These are phyloP conservation scores for Psilopsiagon aurifrons DNA, from an alignment of 2,113 vertebrate species.

Conservation along the genomic window DNA sequence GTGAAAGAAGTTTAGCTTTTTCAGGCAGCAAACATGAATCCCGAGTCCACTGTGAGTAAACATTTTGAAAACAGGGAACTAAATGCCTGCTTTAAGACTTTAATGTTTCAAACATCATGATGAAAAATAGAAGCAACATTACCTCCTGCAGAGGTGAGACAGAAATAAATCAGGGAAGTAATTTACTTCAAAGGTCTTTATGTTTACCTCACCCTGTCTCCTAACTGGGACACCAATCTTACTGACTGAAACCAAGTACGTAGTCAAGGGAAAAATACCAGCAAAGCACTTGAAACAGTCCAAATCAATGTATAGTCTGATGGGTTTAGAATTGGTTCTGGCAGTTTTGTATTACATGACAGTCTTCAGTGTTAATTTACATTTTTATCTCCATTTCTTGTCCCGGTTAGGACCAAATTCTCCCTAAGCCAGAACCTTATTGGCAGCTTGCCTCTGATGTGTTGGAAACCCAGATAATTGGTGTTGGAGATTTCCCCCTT, in stretches of 20 bases:
- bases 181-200: slow-evolving; percentile 63
- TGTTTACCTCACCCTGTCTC: slow-evolving; percentile 45
- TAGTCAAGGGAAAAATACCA: slow-evolving; percentile 14
- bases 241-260: background rate
- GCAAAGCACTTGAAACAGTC: background rate
- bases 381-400: slow-evolving; percentile 8
- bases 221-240: slow-evolving; percentile 45
- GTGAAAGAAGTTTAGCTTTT: background rate
- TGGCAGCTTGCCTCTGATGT: background rate
- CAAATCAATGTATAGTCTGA: background rate
- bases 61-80: slow-evolving; percentile 17
- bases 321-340: slow-evolving; percentile 2
- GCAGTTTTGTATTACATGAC: background rate
- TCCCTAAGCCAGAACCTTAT: background rate
- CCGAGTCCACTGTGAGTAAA: slow-evolving; percentile 27
- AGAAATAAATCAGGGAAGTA: slow-evolving; percentile 66
- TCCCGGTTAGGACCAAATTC: background rate
- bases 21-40: slow-evolving; percentile 28
- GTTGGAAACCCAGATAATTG: background rate
- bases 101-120: slow-evolving; percentile 46
- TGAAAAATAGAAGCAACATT: slow-evolving; percentile 60
- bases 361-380: background rate
- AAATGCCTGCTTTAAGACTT: slow-evolving; percentile 51
- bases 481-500: background rate
- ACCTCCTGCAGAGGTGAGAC: slow-evolving; percentile 47